A percentile compares a stretch with the other conserved stretches of the same genome.
Evolutionary conservation across 2,888 invertebrate genomes (phyloP).

Genomic region (Hydrotaea diabolus): DNA sequence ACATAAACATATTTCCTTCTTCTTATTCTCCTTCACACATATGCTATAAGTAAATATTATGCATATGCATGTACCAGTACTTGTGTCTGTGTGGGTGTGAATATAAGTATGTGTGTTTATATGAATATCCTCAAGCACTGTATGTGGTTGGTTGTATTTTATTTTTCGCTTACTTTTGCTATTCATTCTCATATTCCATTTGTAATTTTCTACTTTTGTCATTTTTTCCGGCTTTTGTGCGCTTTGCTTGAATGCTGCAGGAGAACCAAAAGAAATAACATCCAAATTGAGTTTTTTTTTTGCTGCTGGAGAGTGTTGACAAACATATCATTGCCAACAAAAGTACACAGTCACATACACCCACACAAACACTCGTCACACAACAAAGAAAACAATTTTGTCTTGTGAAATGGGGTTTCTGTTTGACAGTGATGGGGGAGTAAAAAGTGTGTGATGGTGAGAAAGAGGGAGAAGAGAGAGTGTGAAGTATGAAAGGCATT

Average conservation of each 20-base stretch:
- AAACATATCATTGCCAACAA: background rate
- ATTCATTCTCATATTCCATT: background rate
- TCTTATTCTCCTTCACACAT: background rate
- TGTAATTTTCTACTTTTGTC: slow-evolving; percentile 11
- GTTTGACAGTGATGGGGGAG: too few species aligned
- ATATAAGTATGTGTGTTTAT: background rate
- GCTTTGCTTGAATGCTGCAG: background rate
- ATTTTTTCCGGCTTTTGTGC: background rate
- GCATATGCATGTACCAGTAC: background rate
- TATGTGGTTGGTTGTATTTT: background rate
- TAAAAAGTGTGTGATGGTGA: too few species aligned
- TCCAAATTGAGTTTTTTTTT: slow-evolving; percentile 13
- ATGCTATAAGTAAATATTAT: background rate
- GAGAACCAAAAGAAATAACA: background rate
- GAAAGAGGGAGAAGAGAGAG: background rate
- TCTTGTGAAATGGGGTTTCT: background rate
- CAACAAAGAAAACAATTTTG: background rate
- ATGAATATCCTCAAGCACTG: background rate
- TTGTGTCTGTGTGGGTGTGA: too few species aligned
- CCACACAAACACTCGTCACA: background rate
- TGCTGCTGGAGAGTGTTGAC: background rate
- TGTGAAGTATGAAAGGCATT: background rate
- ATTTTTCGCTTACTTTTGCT: background rate
- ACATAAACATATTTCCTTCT: slow-evolving; percentile 6
- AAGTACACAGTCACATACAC: background rate